Base-by-base conservation (phyloP, 2,888 invertebrate species). In the Terebella lapidaria region DNA sequence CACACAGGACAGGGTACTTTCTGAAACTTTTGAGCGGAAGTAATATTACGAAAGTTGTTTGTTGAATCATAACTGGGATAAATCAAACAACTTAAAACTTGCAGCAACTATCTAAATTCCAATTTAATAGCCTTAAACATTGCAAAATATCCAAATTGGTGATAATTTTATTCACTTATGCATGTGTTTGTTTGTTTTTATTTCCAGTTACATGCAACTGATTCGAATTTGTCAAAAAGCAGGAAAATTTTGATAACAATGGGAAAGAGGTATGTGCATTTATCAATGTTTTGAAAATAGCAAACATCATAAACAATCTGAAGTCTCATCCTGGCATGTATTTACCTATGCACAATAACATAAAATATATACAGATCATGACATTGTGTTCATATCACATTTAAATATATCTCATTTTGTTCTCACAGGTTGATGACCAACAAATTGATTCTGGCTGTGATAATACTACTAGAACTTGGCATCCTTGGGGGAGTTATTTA, bases 371-470 rank as follows among this genome's bases (percentile, higher is more conserved):
- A 35, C 42, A 35, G 10, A 15, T 35, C n/a, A 35, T 35, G 10
- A 15, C 10, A 35, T 10, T n/a, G n/a, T n/a, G n/a, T n/a, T n/a
- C n/a, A n/a, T n/a, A n/a, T n/a, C n/a, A n/a, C n/a, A n/a, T n/a
- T n/a, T n/a, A n/a, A n/a, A n/a, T n/a, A n/a, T n/a, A n/a, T n/a
- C n/a, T n/a, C n/a, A n/a, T n/a, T n/a, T n/a, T n/a, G n/a, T n/a
- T n/a, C n/a, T 71, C 74, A 54, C 70, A 86, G 87, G 77, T 86
- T 90, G 54, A 75, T 91, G 35, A 88, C 88, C 61, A 91, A 91
- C 78, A 90, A 89, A 77, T 78, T 89, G 55, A 84, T 89, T 59
- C 79, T 91, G 49, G 85, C 89, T 66, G 71, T 88, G 51, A 89
- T 91, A 54, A 90, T 91, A 60, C 42, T 89, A 1, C 72, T 89